These are phyloP conservation scores for Dryomyza anilis DNA, from an alignment of 2,888 invertebrate genomes.

Conservation along the genomic window DNA sequence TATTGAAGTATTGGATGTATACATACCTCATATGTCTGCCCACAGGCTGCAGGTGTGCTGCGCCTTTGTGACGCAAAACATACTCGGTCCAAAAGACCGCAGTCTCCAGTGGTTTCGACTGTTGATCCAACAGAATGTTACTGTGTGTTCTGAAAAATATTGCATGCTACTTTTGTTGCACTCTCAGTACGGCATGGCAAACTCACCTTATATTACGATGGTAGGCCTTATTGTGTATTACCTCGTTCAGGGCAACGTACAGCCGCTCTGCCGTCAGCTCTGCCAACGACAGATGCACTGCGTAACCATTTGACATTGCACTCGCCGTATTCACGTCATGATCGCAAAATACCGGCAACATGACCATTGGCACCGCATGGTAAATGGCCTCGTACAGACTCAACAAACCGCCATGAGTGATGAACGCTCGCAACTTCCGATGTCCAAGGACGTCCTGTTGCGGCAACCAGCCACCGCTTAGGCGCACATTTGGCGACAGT, in stretches of 20 bases:
- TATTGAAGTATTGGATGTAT: not conserved
- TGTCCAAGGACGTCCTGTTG: constrained; percentile 60
- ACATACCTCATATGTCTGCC: constrained; percentile 62
- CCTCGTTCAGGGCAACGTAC: constrained; percentile 29
- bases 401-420: constrained; percentile 61
- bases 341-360: constrained; percentile 62
- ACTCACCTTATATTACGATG: constrained; percentile 33
- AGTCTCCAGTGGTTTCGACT: constrained; percentile 42
- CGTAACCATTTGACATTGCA: constrained; percentile 55
- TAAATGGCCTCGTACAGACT: constrained; percentile 60
- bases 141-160: constrained; percentile 34
- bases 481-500: constrained; percentile 54
- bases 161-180: no score
- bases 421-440: constrained; percentile 60
- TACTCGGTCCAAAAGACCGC: constrained; percentile 55
- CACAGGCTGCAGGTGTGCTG: constrained; percentile 14
- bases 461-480: constrained; percentile 53
- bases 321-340: constrained; percentile 61
- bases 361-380: constrained; percentile 60
- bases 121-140: constrained; percentile 38
- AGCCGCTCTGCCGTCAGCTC: constrained; percentile 30
- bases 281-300: constrained; percentile 36
- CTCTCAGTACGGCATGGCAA: no score
- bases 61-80: constrained; percentile 33
- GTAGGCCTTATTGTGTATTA: constrained; percentile 37